phyloP scores from a whole-genome alignment of 2,113 vertebrate genomes.

The Gymnarchus niloticus region DNA sequence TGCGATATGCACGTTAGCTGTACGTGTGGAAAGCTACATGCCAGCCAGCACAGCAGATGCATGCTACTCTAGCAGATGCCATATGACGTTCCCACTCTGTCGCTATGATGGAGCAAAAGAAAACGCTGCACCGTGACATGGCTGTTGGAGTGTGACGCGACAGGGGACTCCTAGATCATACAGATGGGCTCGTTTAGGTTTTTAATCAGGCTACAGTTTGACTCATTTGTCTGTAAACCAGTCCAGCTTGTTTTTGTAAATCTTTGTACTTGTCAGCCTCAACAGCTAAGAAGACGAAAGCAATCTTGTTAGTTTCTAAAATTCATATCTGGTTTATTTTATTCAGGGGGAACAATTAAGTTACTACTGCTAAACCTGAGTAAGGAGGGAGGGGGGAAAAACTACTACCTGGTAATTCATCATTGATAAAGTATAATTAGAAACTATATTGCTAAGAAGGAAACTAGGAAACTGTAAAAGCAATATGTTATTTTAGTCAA shows the following conservation, averaged over 20 bases:
- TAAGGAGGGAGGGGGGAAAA: slow-evolving; percentile 27
- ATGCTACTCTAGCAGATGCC: background rate
- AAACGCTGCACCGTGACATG: slow-evolving; percentile 3
- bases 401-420: slow-evolving; percentile 39
- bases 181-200: background rate
- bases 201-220: background rate
- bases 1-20: background rate
- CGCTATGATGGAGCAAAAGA: background rate
- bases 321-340: slow-evolving; percentile 31
- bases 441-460: slow-evolving; percentile 38
- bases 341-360: slow-evolving; percentile 32
- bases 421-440: slow-evolving; percentile 31
- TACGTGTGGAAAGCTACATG: slow-evolving; percentile 7
- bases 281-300: slow-evolving; percentile 28
- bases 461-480: slow-evolving; percentile 43
- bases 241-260: slow-evolving; percentile 26
- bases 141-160: background rate
- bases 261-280: slow-evolving; percentile 28
- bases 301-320: slow-evolving; percentile 30
- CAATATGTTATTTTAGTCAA: slow-evolving; percentile 51
- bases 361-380: slow-evolving; percentile 38
- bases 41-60: background rate
- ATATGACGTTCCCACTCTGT: slow-evolving; percentile 10
- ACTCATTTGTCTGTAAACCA: slow-evolving; percentile 35
- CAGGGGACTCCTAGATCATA: background rate